Evolutionary conservation across 2,888 invertebrate species (phyloP), one percentile per base, ranked within the genome.

Genomic region (Volucella zonaria): DNA sequence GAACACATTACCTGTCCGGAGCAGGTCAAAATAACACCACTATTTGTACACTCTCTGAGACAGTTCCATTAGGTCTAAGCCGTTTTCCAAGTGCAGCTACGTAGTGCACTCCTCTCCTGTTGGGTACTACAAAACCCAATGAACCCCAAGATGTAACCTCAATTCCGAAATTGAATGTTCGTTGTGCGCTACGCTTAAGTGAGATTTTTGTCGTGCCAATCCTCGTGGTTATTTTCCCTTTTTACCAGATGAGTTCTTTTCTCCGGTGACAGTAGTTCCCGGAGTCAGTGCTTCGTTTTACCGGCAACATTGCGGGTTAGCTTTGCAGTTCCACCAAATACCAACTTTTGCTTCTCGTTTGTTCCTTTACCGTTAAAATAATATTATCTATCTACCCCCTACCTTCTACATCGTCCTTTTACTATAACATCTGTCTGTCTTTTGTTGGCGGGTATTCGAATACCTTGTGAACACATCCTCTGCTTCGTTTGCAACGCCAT

Each of bases 361-460:
- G 49, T 67, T 59, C n/a, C 73, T 47, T 42, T 59, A 51, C 62
- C 42, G 45, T 59, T 64, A 52, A 80, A 75, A 71, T 76, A 80
- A 83, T 80, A 54, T 80, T 76, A 71, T 76, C 66, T 76, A 71
- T 76, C 66, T 79, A 15, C n/a, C 49, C 15, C n/a, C 49, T 49
- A n/a, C 11, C 23, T 11, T 58, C 14, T 52, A 2, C 66, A 12
- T 49, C 11, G 11, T 2, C 14, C 8, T 49, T 31, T 31, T 6
- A 31, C 31, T 31, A 31, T 6, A 31, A 31, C 31, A 31, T 31
- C 31, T 31, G 31, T 31, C 31, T 31, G 31, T 31, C 31, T 31
- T 4, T 31, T 31, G 4, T 62, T 61, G 18, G 45, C 3, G 11
- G 12, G 64, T 23, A 14, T 31, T 47, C n/a, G n/a, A 12, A 31